A percentile compares a stretch with the other conserved stretches of the same genome.
These are phyloP conservation scores for Anastrepha ludens DNA, from an alignment of 1,140 invertebrate species.

Conservation along the genomic window DNA sequence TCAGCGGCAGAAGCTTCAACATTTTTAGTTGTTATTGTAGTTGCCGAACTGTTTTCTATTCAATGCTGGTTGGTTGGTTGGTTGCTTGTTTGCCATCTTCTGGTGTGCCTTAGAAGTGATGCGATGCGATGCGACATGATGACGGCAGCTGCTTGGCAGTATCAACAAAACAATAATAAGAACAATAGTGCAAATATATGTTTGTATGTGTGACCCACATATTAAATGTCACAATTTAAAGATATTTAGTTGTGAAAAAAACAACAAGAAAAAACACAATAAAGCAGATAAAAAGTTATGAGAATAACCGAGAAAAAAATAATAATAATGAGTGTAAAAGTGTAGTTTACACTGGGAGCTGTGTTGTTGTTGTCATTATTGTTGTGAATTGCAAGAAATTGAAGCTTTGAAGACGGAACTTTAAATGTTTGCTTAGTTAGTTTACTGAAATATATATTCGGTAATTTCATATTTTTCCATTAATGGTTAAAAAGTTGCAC, in stretches of 20 bases:
- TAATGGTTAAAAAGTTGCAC: too few species aligned
- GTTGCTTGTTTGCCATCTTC: too few species aligned
- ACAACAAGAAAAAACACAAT: neutral
- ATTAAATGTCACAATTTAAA: constrained; percentile 12
- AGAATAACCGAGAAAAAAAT: neutral
- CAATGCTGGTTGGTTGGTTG: too few species aligned
- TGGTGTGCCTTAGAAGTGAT: neutral
- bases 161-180: neutral
- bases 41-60: too few species aligned
- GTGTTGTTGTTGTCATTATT: too few species aligned
- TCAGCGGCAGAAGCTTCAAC: neutral
- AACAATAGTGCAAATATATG: neutral
- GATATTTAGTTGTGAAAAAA: neutral
- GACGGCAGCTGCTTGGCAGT: neutral
- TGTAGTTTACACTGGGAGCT: too few species aligned
- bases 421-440: too few species aligned
- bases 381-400: too few species aligned
- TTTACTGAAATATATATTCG: too few species aligned
- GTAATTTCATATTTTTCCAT: too few species aligned
- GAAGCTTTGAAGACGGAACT: too few species aligned
- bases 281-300: neutral
- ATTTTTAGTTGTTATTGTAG: neutral
- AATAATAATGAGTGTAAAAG: too few species aligned
- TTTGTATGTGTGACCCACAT: neutral
- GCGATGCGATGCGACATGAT: neutral